phyloP scores from a whole-genome alignment of 2,888 invertebrate genomes.

The Theretra japonica region DNA sequence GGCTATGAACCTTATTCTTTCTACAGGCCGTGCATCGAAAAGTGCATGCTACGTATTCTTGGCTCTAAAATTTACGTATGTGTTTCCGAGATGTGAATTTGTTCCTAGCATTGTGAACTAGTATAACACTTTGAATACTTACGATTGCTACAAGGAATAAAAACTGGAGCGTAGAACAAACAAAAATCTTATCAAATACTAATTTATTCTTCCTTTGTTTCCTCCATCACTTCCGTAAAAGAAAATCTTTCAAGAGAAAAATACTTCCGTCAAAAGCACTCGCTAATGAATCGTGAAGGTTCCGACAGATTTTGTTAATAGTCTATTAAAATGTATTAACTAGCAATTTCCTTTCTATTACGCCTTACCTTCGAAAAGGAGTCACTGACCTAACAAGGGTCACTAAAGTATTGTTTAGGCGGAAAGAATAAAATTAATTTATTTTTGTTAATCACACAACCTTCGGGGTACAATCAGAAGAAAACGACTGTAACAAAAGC shows the following conservation, averaged over 20 bases:
- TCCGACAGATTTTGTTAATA: neutral
- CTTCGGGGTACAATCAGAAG: no score
- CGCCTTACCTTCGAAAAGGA: conserved; percentile 1
- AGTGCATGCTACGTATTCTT: no score
- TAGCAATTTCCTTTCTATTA: conserved; percentile 5
- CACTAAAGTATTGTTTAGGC: neutral
- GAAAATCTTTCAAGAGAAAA: neutral
- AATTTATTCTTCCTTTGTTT: neutral
- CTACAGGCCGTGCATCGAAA: no score
- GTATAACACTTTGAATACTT: no score
- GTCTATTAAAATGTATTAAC: neutral
- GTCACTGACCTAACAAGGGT: neutral
- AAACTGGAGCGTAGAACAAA: no score
- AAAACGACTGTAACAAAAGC: no score
- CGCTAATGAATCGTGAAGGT: neutral
- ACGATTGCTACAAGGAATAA: no score
- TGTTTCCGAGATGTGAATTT: no score
- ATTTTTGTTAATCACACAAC: neutral
- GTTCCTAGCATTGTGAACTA: no score
- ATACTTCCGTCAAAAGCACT: neutral
- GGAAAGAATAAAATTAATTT: neutral
- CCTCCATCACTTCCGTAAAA: neutral
- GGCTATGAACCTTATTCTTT: no score
- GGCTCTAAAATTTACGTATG: no score
- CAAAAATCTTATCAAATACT: no score